These are phyloP conservation scores for Silurus asotus DNA, from an alignment of 2,113 vertebrate genomes.

Conservation along the genomic window DNA sequence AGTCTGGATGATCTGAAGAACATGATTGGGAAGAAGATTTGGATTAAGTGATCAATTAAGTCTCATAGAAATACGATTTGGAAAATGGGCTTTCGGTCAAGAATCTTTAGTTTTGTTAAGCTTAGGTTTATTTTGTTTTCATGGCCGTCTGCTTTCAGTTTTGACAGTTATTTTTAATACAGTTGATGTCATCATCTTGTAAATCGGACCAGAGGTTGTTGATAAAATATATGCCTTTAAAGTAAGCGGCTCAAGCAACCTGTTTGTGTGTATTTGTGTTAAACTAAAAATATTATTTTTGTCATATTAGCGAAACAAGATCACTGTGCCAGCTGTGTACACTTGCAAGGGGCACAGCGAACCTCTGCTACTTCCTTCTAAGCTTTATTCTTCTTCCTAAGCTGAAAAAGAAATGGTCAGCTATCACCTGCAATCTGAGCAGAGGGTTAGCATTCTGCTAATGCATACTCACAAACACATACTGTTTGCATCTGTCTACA, in stretches of 20 bases:
- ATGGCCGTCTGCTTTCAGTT: background rate
- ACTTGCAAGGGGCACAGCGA: background rate
- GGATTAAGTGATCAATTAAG: background rate
- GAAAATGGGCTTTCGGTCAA: background rate
- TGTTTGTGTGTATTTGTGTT: too few relatives aligned
- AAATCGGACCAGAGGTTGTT: too few relatives aligned
- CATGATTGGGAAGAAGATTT: background rate
- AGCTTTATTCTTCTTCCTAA: background rate
- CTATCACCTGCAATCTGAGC: background rate
- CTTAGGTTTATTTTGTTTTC: background rate
- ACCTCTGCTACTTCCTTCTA: background rate
- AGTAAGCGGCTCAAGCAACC: background rate
- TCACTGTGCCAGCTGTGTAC: background rate
- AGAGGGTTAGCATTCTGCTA: background rate
- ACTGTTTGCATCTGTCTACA: background rate
- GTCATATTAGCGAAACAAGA: background rate
- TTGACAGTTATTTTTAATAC: background rate
- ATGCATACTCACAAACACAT: background rate
- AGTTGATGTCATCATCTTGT: background rate
- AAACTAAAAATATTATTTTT: background rate
- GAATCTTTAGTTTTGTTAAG: background rate
- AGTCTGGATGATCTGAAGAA: background rate
- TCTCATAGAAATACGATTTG: background rate
- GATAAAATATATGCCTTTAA: background rate
- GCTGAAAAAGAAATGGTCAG: background rate